Percentiles rank a stretch among this genome's conserved stretches.
These are phyloP conservation scores for Platichthys flesus DNA, from an alignment of 2,113 vertebrate species.

Conservation along the genomic window DNA sequence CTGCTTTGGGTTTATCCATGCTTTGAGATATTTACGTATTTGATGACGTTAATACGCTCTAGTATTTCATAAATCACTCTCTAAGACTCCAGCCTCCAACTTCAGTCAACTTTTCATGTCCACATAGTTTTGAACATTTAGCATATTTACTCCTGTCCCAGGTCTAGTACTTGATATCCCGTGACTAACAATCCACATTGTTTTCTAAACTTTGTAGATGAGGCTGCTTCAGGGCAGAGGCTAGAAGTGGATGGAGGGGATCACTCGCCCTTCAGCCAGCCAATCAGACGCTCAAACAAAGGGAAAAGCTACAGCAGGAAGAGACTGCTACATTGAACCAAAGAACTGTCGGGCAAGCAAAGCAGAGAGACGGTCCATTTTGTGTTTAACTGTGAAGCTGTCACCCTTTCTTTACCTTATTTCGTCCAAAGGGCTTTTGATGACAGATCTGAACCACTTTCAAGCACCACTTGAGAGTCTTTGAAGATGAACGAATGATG, in stretches of 20 bases:
- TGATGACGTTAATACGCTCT: no score
- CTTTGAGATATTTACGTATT: no score
- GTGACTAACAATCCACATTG: neutral
- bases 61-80: no score
- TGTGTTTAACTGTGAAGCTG: conserved; percentile 10
- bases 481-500: neutral
- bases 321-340: conserved; percentile 81
- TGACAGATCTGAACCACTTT: conserved; percentile 31
- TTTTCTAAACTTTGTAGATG: conserved; percentile 46
- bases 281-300: conserved; percentile 57
- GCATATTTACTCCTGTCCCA: no score
- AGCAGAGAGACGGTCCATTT: neutral
- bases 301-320: conserved; percentile 88
- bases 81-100: no score
- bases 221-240: conserved; percentile 43
- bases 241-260: conserved; percentile 58
- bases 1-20: no score
- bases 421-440: conserved; percentile 13
- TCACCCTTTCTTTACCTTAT: neutral
- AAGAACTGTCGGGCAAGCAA: neutral
- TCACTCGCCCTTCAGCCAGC: conserved; percentile 79
- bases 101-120: no score
- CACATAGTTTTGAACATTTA: no score
- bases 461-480: conserved; percentile 9
- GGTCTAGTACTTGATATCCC: neutral